Percentiles rank a stretch among this genome's conserved stretches.
Conservation (phyloP, 1,140 invertebrate genomes). For the Caenorhabditis briggsae region DNA sequence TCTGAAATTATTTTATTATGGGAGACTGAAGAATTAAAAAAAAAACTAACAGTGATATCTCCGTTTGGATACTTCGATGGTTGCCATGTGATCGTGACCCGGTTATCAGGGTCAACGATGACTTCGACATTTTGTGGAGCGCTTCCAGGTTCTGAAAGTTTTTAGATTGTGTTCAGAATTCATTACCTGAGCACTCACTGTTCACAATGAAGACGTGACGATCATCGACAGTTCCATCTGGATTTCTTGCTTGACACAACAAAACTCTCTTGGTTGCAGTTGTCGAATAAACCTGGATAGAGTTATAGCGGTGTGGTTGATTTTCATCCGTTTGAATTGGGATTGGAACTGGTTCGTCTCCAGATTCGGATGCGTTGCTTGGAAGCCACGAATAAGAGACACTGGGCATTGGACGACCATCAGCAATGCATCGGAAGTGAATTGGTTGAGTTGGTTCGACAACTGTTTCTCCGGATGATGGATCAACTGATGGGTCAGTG, state of each 20-base stretch:
- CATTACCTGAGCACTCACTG: slow-evolving; percentile 59
- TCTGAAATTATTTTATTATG: slow-evolving; percentile 60
- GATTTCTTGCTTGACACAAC: slow-evolving; percentile 76
- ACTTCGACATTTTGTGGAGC: slow-evolving; percentile 69
- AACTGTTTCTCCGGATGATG: slow-evolving; percentile 67
- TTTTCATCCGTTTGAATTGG: slow-evolving; percentile 62
- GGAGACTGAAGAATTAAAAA: background rate
- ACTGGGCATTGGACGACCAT: slow-evolving; percentile 73
- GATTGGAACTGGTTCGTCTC: slow-evolving; percentile 73
- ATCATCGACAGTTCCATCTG: slow-evolving; percentile 73
- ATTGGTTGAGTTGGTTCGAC: slow-evolving; percentile 75
- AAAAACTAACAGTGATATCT: slow-evolving; percentile 66
- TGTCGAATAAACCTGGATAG: slow-evolving; percentile 70
- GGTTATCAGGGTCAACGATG: slow-evolving; percentile 74
- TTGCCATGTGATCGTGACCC: slow-evolving; percentile 74
- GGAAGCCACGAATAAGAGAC: slow-evolving; percentile 77
- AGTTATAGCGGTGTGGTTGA: slow-evolving; percentile 72
- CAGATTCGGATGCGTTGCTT: slow-evolving; percentile 71
- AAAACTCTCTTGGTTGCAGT: slow-evolving; percentile 71
- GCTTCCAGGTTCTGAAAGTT: slow-evolving; percentile 73
- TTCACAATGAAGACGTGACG: slow-evolving; percentile 73
- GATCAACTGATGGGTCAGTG: slow-evolving; percentile 67
- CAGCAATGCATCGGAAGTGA: slow-evolving; percentile 74
- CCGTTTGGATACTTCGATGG: slow-evolving; percentile 76
- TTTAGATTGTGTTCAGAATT: background rate